These are phyloP conservation scores for Yponomeuta cagnagella DNA, from an alignment of 2,888 invertebrate genomes.

Conservation along the genomic window DNA sequence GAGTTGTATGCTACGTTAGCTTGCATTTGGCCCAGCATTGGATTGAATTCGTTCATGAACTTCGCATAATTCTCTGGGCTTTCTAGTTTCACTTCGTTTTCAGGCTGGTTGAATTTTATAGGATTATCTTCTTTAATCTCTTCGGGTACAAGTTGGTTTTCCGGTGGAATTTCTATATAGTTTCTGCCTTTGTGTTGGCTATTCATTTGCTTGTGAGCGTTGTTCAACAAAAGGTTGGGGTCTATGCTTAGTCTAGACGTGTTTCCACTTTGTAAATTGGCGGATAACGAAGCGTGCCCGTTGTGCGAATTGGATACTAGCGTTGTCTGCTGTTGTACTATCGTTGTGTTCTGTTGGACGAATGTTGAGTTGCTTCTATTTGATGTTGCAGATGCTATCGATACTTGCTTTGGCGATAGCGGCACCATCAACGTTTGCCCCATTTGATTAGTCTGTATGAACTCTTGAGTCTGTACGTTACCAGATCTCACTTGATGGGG, in stretches of 20 bases:
- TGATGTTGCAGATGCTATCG: slow-evolving; percentile 67
- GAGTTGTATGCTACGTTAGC: slow-evolving; percentile 18
- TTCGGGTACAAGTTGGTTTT: slow-evolving; percentile 21
- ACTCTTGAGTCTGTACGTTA: slow-evolving; percentile 81
- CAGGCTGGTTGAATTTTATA: slow-evolving; percentile 10
- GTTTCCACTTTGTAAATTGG: slow-evolving; percentile 42
- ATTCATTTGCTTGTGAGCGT: slow-evolving; percentile 40
- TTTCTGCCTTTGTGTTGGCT: slow-evolving; percentile 25
- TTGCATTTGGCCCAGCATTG: slow-evolving; percentile 20
- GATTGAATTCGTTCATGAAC: slow-evolving; percentile 37
- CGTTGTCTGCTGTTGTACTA: slow-evolving; percentile 88
- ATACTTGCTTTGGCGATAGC: slow-evolving; percentile 77
- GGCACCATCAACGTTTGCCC: slow-evolving; percentile 85
- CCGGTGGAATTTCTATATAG: slow-evolving; percentile 33
- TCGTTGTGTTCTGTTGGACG: slow-evolving; percentile 90
- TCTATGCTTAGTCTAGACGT: slow-evolving; percentile 74
- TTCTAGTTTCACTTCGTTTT: slow-evolving; percentile 26
- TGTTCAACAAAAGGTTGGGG: slow-evolving; percentile 68
- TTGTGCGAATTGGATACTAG: slow-evolving; percentile 82
- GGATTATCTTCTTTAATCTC: slow-evolving; percentile 30
- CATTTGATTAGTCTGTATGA: slow-evolving; percentile 81
- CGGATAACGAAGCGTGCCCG: slow-evolving; percentile 39
- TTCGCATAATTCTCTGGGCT: slow-evolving; percentile 37
- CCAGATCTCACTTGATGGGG: slow-evolving; percentile 67
- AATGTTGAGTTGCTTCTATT: slow-evolving; percentile 82